phyloP scores from a whole-genome alignment of 2,113 vertebrate species.

The Proteles cristata region DNA sequence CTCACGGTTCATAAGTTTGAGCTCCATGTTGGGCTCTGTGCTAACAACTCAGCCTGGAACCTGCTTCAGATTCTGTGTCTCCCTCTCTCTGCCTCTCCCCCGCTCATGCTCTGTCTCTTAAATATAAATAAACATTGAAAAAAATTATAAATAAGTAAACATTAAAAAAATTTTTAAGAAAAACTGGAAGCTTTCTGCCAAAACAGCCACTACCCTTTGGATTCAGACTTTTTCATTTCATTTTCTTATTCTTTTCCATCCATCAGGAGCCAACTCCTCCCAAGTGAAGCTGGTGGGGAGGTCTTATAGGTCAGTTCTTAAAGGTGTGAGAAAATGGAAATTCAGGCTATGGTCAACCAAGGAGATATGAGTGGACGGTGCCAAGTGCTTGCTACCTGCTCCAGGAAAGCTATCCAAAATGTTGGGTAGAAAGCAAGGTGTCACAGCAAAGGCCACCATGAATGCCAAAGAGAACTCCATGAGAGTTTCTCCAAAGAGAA shows the following conservation, averaged over 20 bases:
- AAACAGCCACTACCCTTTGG: not conserved
- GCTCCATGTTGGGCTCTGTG: too few species aligned
- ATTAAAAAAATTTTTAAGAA: too few species aligned
- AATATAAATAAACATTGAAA: too few species aligned
- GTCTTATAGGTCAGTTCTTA: not conserved
- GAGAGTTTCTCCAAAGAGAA: too few species aligned
- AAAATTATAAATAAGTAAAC: too few species aligned
- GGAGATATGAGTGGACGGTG: not conserved
- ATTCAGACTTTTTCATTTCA: not conserved
- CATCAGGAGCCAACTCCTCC: not conserved
- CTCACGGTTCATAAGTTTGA: too few species aligned
- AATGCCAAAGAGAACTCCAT: not conserved
- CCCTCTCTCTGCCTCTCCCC: too few species aligned
- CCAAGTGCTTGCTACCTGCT: not conserved
- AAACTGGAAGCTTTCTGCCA: not conserved
- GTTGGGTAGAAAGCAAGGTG: not conserved
- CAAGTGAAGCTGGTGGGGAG: not conserved
- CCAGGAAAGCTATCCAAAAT: not conserved
- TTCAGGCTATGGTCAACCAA: not conserved
- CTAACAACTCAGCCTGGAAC: too few species aligned
- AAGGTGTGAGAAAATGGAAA: not conserved
- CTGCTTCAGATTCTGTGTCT: too few species aligned
- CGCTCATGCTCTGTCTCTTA: too few species aligned
- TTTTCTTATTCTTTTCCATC: not conserved
- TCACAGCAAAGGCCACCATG: not conserved